Conservation (phyloP, 2,888 invertebrate species). For the Bibio marci region DNA sequence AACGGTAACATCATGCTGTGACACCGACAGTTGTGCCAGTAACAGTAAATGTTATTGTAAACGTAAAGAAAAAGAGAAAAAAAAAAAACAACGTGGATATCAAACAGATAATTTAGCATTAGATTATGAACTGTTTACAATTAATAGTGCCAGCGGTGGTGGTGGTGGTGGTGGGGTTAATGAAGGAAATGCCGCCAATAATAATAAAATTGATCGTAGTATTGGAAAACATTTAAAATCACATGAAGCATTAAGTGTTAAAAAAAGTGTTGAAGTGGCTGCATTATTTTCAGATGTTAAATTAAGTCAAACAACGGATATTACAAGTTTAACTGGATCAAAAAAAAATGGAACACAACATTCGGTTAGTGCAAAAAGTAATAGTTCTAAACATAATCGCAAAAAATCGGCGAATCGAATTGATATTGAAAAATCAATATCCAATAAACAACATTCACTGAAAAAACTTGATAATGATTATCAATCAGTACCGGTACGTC, state of each 20-base stretch:
- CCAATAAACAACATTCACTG: background rate
- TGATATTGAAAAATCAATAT: background rate
- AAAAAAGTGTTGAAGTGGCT: slow-evolving; percentile 78
- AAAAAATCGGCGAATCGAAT: background rate
- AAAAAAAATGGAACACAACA: slow-evolving; percentile 9
- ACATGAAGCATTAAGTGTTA: slow-evolving; percentile 61
- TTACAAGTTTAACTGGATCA: slow-evolving; percentile 30
- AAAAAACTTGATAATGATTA: slow-evolving; percentile 13
- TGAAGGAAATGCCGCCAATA: slow-evolving; percentile 13
- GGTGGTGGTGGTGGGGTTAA: slow-evolving; percentile 30
- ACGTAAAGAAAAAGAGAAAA: slow-evolving; percentile 16
- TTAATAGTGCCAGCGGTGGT: slow-evolving; percentile 12
- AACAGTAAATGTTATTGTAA: slow-evolving; percentile 77
- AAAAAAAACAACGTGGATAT: slow-evolving; percentile 17
- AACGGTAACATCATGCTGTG: slow-evolving; percentile 40
- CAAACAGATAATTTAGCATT: slow-evolving; percentile 47
- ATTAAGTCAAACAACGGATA: slow-evolving; percentile 51
- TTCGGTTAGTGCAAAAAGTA: slow-evolving; percentile 16
- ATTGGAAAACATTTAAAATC: slow-evolving; percentile 32
- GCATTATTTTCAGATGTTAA: slow-evolving; percentile 67
- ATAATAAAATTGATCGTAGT: slow-evolving; percentile 9
- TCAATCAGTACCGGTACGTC: slow-evolving; percentile 22
- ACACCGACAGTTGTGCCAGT: slow-evolving; percentile 72
- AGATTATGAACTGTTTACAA: slow-evolving; percentile 54
- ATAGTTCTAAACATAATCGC: slow-evolving; percentile 14